These are phyloP conservation scores for Ganaspis sp. DNA, from an alignment of 1,140 invertebrate species.

Conservation along the genomic window DNA sequence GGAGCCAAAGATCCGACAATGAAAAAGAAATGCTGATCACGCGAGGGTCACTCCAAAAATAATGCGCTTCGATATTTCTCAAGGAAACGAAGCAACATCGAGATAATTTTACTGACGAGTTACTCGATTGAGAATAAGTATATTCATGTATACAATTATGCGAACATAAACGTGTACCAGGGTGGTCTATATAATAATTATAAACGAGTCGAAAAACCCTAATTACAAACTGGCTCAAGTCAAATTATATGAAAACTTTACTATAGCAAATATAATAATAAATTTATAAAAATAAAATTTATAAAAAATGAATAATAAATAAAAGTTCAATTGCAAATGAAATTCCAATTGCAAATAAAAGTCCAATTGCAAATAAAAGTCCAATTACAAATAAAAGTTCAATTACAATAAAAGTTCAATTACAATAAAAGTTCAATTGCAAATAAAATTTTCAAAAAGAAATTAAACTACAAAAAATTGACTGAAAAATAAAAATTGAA, in stretches of 20 bases:
- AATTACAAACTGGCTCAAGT: not conserved
- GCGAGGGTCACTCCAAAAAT: conserved; percentile 26
- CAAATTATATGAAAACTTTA: not conserved
- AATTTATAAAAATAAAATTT: not conserved
- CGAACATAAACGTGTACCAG: not conserved
- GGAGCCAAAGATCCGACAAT: not conserved
- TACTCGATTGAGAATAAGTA: conserved; percentile 1
- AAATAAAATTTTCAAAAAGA: no score
- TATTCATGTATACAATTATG: not conserved
- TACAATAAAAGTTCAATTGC: no score
- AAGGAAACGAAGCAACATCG: conserved; percentile 14
- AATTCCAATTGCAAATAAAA: no score
- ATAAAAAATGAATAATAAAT: no score
- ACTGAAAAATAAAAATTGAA: no score
- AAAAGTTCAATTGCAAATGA: no score
- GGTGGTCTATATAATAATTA: conserved; percentile 6
- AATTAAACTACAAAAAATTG: no score
- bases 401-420: no score
- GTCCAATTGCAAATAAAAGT: no score
- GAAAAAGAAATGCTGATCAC: conserved; percentile 20
- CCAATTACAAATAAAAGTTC: no score
- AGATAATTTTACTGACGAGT: conserved; percentile 25
- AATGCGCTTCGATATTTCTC: conserved; percentile 26
- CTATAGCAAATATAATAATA: not conserved
- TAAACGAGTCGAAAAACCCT: not conserved